These are phyloP conservation scores for Eulithis prunata DNA, from an alignment of 2,888 invertebrate species.

Conservation along the genomic window DNA sequence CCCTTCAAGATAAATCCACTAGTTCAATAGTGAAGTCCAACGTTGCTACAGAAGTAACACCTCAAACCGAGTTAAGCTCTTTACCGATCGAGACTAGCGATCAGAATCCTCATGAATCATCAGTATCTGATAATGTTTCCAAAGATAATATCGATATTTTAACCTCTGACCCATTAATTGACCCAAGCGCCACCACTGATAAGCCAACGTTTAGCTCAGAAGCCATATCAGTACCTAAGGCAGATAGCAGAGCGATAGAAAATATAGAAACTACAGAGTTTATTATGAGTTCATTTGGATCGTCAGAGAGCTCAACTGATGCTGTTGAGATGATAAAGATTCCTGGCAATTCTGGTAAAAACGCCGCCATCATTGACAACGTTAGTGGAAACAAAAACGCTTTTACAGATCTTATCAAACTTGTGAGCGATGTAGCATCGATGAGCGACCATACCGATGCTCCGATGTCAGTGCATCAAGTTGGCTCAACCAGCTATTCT, in stretches of 20 bases:
- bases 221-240: slow-evolving; percentile 56
- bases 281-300: slow-evolving; percentile 63
- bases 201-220: slow-evolving; percentile 57
- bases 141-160: slow-evolving; percentile 57
- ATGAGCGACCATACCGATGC: slow-evolving; percentile 70
- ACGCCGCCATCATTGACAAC: slow-evolving; percentile 64
- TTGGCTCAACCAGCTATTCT: slow-evolving; percentile 57
- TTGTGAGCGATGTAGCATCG: slow-evolving; percentile 77
- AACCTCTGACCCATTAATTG: slow-evolving; percentile 52
- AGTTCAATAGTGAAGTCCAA: slow-evolving; percentile 61
- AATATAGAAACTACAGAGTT: slow-evolving; percentile 74
- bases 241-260: slow-evolving; percentile 57
- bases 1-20: slow-evolving; percentile 55
- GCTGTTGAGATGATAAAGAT: slow-evolving; percentile 72
- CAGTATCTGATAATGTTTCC: slow-evolving; percentile 57
- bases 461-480: slow-evolving; percentile 44
- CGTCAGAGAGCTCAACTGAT: slow-evolving; percentile 70
- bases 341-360: slow-evolving; percentile 56
- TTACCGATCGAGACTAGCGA: slow-evolving; percentile 77
- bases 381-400: slow-evolving; percentile 61
- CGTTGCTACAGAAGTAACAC: slow-evolving; percentile 67
- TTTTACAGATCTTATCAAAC: slow-evolving; percentile 69
- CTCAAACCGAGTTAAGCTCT: slow-evolving; percentile 74
- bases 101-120: slow-evolving; percentile 70
- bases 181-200: slow-evolving; percentile 49